Evolutionary conservation across 2,113 vertebrate genomes (phyloP), one percentile per base, ranked within the genome.

Genomic region (Lampris megalopsis): DNA sequence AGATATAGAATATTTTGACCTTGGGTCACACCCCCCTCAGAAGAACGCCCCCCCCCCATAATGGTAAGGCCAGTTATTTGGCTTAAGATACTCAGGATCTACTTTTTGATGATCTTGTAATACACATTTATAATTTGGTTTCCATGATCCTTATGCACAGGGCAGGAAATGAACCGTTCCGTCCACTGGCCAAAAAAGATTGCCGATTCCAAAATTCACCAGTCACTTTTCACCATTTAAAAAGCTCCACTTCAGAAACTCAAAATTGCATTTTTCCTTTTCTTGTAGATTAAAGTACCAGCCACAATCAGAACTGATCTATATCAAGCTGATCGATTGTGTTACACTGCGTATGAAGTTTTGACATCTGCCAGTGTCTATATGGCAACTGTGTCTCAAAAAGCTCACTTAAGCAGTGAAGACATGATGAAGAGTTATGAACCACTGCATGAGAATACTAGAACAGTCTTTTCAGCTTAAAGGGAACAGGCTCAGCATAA

Each of bases 1-100:
- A 87, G 87, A 89, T 71, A 77, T 80, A 84, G 81, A 78, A 83
- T 59, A 76, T 77, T 73, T 83, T 68, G 24, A 24, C 63, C 40
- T 4, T 60, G 77, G 86, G 36, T 70, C 74, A 62, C 66, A 53
- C 67, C 73, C 74, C 74, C 66, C 62, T 66, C 47, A 82, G 77
- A 64, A 35, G 73, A 74, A 67, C 35, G 6, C 10, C 81, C 72
- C 52, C 24, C 24, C 73, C 60, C 61, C 1, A 70, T 56, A 49
- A 76, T 62, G 58, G 82, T 56, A 76, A 85, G 78, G 73, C 63
- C 73, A 60, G 43, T 68, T 42, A 79, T 83, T 67, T 79, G 70
- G 72, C 73, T 67, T 58, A 86, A 82, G 62, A 56, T 6, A 71
- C 63, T 7, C 48, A 2, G 41, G 8, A 66, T 66, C 78, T 38